These are phyloP conservation scores for Hypercompe scribonia DNA, from an alignment of 2,888 invertebrate genomes.

Conservation along the genomic window DNA sequence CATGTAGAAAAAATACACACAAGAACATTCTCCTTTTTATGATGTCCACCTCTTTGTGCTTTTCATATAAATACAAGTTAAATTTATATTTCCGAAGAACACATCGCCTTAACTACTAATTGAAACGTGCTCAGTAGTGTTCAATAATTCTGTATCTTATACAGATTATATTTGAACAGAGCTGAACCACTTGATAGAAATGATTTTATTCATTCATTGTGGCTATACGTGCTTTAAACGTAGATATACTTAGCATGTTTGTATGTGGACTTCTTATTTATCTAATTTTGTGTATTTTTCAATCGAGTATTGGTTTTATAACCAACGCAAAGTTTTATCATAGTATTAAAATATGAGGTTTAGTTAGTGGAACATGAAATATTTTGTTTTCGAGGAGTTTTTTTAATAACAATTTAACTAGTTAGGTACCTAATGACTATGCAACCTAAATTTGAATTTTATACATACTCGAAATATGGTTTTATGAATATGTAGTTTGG, in stretches of 20 bases:
- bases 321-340: neutral
- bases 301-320: conserved; percentile 1
- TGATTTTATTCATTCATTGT: conserved; percentile 15
- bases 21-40: too few species aligned
- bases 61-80: too few species aligned
- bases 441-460: too few species aligned
- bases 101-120: conserved; percentile 46
- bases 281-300: neutral
- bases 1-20: too few species aligned
- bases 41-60: too few species aligned
- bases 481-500: too few species aligned
- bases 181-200: conserved; percentile 22
- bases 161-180: conserved; percentile 31
- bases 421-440: neutral
- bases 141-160: conserved; percentile 46
- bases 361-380: neutral
- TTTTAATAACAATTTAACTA: neutral
- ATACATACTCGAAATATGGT: too few species aligned
- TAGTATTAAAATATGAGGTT: neutral
- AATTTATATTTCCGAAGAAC: neutral
- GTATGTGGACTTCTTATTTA: neutral
- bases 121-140: conserved; percentile 42
- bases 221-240: neutral
- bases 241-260: neutral
- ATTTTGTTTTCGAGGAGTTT: neutral